Evolutionary conservation across 2,888 invertebrate species (phyloP).

Genomic region (Mimachlamys varia): DNA sequence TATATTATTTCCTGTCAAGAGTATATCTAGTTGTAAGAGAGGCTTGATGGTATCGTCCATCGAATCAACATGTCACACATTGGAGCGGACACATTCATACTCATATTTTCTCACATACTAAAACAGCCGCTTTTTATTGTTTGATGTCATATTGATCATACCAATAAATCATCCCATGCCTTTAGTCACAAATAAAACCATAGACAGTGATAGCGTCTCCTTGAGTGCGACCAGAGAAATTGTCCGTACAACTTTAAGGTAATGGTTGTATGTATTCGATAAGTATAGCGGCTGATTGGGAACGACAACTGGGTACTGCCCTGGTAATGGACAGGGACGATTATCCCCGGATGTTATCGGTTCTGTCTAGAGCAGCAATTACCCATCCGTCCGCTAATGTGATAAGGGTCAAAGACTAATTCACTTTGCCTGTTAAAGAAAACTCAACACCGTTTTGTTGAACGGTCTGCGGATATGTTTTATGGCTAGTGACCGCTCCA

Average conservation of each 20-base stretch:
- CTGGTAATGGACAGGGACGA: neutral
- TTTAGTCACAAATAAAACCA: neutral
- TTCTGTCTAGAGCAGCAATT: slow-evolving; percentile 7
- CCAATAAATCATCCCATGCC: neutral
- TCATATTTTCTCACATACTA: too few species aligned
- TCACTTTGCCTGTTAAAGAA: slow-evolving; percentile 28
- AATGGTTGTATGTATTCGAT: neutral
- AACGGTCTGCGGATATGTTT: neutral
- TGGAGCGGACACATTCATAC: too few species aligned
- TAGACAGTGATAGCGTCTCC: neutral
- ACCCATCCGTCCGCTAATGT: neutral
- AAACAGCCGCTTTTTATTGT: neutral
- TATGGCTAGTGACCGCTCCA: neutral
- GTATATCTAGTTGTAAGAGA: too few species aligned
- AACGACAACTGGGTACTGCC: neutral
- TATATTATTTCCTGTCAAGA: too few species aligned
- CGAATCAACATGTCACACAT: too few species aligned
- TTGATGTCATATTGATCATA: neutral
- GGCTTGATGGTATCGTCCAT: too few species aligned
- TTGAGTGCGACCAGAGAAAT: neutral
- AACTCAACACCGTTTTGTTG: neutral
- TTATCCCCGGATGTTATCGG: neutral
- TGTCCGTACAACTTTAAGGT: neutral
- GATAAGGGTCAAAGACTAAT: slow-evolving; percentile 19
- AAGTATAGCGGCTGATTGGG: neutral